A percentile compares a stretch with the other conserved stretches of the same genome.
phyloP scores from a whole-genome alignment of 2,888 invertebrate genomes.

The Pterostichus niger region DNA sequence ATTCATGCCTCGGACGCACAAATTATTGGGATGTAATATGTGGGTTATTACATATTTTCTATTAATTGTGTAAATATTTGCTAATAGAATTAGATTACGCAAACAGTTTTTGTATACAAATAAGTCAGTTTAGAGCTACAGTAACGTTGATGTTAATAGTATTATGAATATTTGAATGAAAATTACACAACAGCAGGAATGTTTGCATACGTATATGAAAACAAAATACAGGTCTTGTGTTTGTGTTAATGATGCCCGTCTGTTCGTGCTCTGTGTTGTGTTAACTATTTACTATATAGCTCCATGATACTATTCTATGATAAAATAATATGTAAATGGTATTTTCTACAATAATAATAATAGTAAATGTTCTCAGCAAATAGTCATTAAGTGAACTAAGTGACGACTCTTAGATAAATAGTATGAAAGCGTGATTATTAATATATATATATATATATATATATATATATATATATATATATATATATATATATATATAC shows the following conservation, averaged over 20 bases:
- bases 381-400: neutral
- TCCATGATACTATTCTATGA: slow-evolving; percentile 27
- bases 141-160: slow-evolving; percentile 31
- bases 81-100: neutral
- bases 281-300: neutral
- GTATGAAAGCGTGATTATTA: neutral
- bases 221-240: neutral
- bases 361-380: slow-evolving; percentile 13
- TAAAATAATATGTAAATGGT: slow-evolving; percentile 36
- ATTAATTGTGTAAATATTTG: slow-evolving; percentile 13
- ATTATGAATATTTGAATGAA: slow-evolving; percentile 47
- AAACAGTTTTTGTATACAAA: slow-evolving; percentile 19
- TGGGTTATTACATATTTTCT: too few relatives aligned
- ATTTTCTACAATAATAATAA: slow-evolving; percentile 17
- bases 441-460: neutral
- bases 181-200: slow-evolving; percentile 28
- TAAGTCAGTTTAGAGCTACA: slow-evolving; percentile 20
- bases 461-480: too few relatives aligned
- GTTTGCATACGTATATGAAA: slow-evolving; percentile 12
- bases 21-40: too few relatives aligned
- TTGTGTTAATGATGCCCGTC: neutral
- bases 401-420: neutral
- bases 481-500: too few relatives aligned
- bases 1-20: too few relatives aligned
- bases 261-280: neutral